Conservation (phyloP, 2,113 vertebrate species). For the Lepus americanus region DNA sequence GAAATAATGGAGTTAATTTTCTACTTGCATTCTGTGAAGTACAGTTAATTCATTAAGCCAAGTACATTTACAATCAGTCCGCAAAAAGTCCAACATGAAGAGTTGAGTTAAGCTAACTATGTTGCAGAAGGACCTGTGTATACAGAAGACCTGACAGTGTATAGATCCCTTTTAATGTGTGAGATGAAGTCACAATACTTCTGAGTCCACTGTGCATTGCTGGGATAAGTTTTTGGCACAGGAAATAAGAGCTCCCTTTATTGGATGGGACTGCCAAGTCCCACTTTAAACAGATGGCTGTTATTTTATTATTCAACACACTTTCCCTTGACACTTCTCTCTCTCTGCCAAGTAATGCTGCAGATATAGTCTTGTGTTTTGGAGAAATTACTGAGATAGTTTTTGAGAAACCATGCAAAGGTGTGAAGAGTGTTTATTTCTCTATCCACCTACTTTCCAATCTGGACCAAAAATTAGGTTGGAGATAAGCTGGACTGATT, state of each 20-base stretch:
- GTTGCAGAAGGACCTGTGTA: neutral
- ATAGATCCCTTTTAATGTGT: conserved; percentile 24
- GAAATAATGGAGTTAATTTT: conserved; percentile 9
- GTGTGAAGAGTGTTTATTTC: conserved; percentile 42
- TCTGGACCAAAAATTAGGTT: conserved; percentile 26
- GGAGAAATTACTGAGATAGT: conserved; percentile 36
- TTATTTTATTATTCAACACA: conserved; percentile 77
- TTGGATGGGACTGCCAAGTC: conserved; percentile 58
- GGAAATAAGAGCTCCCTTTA: conserved; percentile 43
- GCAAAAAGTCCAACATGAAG: neutral
- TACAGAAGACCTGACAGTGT: neutral
- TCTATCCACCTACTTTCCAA: conserved; percentile 5
- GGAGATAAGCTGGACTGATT: neutral
- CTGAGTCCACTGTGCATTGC: neutral
- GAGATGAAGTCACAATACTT: conserved; percentile 28
- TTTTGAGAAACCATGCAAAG: conserved; percentile 53
- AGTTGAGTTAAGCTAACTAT: neutral
- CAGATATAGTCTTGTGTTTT: conserved; percentile 61
- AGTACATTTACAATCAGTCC: neutral
- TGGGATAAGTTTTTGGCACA: conserved; percentile 56
- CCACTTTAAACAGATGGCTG: conserved; percentile 74
- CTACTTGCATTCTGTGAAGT: neutral
- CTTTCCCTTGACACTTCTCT: conserved; percentile 68
- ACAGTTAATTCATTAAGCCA: conserved; percentile 1
- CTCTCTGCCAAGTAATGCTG: conserved; percentile 67